phyloP scores from a whole-genome alignment of 2,797 vertebrate species.

The Ataeniobius toweri region DNA sequence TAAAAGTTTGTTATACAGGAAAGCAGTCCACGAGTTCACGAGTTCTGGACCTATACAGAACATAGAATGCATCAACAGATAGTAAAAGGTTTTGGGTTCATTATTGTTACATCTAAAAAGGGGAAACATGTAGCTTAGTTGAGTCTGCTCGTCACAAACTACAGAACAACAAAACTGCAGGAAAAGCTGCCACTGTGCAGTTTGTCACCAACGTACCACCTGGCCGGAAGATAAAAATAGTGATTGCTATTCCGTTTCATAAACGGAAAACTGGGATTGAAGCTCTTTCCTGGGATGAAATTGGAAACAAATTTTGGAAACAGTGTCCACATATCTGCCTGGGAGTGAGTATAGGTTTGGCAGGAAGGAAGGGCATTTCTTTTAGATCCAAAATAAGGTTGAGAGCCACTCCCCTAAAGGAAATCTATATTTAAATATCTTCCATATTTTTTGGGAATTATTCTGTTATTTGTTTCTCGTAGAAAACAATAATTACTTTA shows the following conservation, averaged over 20 bases:
- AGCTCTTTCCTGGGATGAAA: conserved; percentile 1
- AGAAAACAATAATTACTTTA: neutral
- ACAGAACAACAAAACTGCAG: neutral
- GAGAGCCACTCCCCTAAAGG: neutral
- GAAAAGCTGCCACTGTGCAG: neutral
- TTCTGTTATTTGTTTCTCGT: neutral
- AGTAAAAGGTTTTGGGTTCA: neutral
- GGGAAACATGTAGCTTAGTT: neutral
- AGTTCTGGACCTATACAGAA: neutral
- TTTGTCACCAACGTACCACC: neutral
- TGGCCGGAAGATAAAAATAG: neutral
- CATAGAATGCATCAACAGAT: neutral
- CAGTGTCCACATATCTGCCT: neutral
- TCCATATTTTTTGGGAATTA: neutral
- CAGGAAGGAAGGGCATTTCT: neutral
- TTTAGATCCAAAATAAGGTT: conserved; percentile 8
- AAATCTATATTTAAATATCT: neutral
- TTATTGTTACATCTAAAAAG: neutral
- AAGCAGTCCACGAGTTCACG: too few relatives aligned
- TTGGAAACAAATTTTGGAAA: neutral
- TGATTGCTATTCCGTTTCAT: neutral
- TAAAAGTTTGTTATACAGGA: too few relatives aligned
- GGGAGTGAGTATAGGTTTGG: neutral
- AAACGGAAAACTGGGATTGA: neutral
- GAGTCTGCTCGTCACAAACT: neutral